Conservation (phyloP, 2,797 vertebrate genomes). For the Phalanger gymnotis region DNA sequence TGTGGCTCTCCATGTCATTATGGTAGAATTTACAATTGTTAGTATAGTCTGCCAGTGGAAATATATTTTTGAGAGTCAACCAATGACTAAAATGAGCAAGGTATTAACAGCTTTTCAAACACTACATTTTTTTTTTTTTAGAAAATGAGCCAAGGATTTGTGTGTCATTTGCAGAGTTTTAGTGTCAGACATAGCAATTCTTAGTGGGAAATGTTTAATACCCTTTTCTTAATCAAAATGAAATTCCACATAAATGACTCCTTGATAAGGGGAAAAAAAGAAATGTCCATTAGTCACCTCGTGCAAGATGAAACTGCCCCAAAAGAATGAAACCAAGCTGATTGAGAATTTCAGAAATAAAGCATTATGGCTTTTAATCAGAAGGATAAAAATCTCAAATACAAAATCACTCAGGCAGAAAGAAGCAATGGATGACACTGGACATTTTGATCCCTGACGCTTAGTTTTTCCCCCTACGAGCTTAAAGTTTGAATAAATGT, state of each 20-base stretch:
- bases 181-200: conserved; percentile 58
- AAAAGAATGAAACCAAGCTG: conserved; percentile 66
- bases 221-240: conserved; percentile 65
- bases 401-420: conserved; percentile 54
- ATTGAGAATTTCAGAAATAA: conserved; percentile 60
- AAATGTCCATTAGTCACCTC: conserved; percentile 61
- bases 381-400: conserved; percentile 70
- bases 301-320: conserved; percentile 45
- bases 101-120: conserved; percentile 70
- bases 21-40: conserved; percentile 56
- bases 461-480: conserved; percentile 55
- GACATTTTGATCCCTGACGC: conserved; percentile 65
- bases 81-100: conserved; percentile 29
- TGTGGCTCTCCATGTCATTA: conserved; percentile 34
- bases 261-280: conserved; percentile 61
- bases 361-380: conserved; percentile 63
- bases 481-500: conserved; percentile 69
- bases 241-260: conserved; percentile 69
- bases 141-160: conserved; percentile 70
- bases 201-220: conserved; percentile 67
- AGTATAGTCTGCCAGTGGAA: conserved; percentile 50
- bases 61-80: conserved; percentile 63
- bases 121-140: conserved; percentile 47
- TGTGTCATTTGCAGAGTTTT: conserved; percentile 71
- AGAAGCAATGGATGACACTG: conserved; percentile 60